A percentile compares a stretch with the other conserved stretches of the same genome.
phyloP scores from a whole-genome alignment of 1,140 invertebrate genomes.

The Pantala flavescens region DNA sequence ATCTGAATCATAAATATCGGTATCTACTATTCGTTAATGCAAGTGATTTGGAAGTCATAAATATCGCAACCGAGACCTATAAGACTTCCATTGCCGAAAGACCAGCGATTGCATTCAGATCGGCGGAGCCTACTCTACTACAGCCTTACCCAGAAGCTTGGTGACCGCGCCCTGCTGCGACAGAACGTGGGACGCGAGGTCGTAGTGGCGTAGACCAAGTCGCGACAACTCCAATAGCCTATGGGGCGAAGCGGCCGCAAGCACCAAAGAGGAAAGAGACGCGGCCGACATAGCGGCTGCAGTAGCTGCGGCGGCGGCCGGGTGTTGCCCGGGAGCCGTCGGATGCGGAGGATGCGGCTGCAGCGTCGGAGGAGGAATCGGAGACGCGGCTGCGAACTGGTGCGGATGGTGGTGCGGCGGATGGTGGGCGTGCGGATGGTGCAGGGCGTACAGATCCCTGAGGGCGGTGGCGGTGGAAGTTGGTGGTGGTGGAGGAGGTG shows the following conservation, averaged over 20 bases:
- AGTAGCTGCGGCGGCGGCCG: constrained; percentile 31
- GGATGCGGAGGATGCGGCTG: constrained; percentile 22
- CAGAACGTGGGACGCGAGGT: constrained; percentile 76
- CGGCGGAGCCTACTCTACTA: neutral
- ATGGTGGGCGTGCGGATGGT: neutral
- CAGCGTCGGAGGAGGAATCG: neutral
- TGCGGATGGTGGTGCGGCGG: neutral
- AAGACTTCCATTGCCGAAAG: no score
- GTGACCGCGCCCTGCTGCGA: constrained; percentile 84
- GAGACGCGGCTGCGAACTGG: neutral
- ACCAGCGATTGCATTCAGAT: no score
- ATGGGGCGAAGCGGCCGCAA: constrained; percentile 44
- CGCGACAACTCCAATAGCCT: constrained; percentile 71
- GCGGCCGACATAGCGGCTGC: constrained; percentile 37
- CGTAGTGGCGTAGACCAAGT: constrained; percentile 73
- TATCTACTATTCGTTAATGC: no score
- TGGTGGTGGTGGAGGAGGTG: neutral
- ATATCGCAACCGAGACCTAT: no score
- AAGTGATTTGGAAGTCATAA: no score
- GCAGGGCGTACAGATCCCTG: neutral
- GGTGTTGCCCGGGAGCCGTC: constrained; percentile 28
- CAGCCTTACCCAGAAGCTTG: constrained; percentile 67
- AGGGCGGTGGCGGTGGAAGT: neutral
- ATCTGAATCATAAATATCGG: no score
- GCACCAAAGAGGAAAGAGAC: constrained; percentile 26